Evolutionary conservation across 1,140 invertebrate species (phyloP), one percentile per base, ranked within the genome.

Genomic region (Aplysia californica): DNA sequence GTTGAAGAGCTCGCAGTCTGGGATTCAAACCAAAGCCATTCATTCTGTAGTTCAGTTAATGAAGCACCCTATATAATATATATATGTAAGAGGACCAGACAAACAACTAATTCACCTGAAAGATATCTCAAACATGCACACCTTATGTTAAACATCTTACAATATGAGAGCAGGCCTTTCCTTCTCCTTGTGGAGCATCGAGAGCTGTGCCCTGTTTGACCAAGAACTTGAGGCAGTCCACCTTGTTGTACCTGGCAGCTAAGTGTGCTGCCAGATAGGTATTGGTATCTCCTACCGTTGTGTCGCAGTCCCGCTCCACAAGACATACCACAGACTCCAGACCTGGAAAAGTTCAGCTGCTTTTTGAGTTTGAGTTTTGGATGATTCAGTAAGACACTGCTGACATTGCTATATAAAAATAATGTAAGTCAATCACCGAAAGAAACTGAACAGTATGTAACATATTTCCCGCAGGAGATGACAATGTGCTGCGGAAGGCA

Each of bases 221-320:
- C n/a, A 89, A 77, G 77, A 88, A 88, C 1, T 85, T 56, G 21
- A 88, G 65, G 82, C 87, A 87, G 55, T 88, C 82, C 2, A 89
- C 70, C 65, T 86, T 83, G 77, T 89, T 79, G 58, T 86, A 76
- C 56, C 80, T 81, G 55, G 87, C 85, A n/a, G 87, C 87, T 70
- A 85, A 81, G 69, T 89, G 88, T 0, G 84, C 80, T 29, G 87
- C 80, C 26, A 86, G 70, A 66, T 82, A 85, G 3, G 86, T 84
- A 78, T 77, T 85, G 23, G 84, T 86, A 78, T 89, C 88, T 18
- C 82, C 83, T 21, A 88, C 59, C 10, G 82, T 87, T 23, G 87
- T 85, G 70, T 89, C 88, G 81, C 87, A 88, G 65, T 89, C 86
- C 58, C 84, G 72, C 76, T 88, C 87, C 10, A 89, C 84, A 21